Base-by-base conservation (phyloP, 2,888 invertebrate species). In the Branchellion lobata region DNA sequence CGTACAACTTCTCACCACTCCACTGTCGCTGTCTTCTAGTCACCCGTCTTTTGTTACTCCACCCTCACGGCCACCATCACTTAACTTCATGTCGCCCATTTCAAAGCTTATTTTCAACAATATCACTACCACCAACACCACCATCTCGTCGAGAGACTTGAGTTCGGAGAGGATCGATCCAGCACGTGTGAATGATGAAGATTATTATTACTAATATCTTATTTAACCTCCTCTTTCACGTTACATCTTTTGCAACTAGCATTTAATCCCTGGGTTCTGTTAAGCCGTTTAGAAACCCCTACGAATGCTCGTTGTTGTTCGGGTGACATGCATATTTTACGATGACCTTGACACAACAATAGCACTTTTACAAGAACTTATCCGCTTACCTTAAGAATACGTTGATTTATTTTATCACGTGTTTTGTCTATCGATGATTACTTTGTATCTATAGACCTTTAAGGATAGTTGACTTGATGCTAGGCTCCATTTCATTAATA, bases 271-370 rank as follows among this genome's bases (percentile, higher is more conserved):
- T 47, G 47, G 47, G 18, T 47, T 18, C 47, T 47, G 47, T 47
- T 47, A 47, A 8, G n/a, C n/a, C n/a, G n/a, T n/a, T n/a, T n/a
- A n/a, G n/a, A n/a, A n/a, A n/a, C n/a, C n/a, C n/a, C n/a, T n/a
- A n/a, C n/a, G n/a, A n/a, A n/a, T n/a, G 14, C 8, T 57, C n/a
- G 61, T 57, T 57, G 61, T 57, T 57, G 61, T 57, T 57, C 3
- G 61, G 61, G 61, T n/a, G 61, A 18, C 21, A 57, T 24, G 61
- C 61, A 57, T 57, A 18, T 57, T 57, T 57, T 57, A 57, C 21
- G 61, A 8, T 57, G 21, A 57, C 61, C 61, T n/a, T 57, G 61
- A 24, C 21, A 24, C n/a, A n/a, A 57, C 21, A n/a, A 57, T 18
- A 57, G 21, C 61, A 24, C 61, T 57, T 57, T 57, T 57, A 57